Base-by-base conservation (phyloP, 1,140 invertebrate genomes). In the Spodoptera litura region DNA sequence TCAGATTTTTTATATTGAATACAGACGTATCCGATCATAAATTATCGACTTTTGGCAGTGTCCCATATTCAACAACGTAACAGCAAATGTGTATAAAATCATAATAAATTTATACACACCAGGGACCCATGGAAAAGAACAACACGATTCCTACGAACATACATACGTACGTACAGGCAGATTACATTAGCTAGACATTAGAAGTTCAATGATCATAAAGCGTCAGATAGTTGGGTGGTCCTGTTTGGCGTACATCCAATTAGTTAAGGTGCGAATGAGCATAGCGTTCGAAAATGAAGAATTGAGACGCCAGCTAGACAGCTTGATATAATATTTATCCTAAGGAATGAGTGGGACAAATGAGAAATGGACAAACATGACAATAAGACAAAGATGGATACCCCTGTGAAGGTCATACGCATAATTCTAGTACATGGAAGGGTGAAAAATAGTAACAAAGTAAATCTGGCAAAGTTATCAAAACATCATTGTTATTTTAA, bases 221-320 rank as follows among this genome's bases (percentile, higher is more conserved):
- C 78, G 80, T 79, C 81, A 83, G 75, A 78, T 85, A 82, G 78
- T 81, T 81, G 82, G 83, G 79, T 81, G 82, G 78, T 83, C 74
- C 79, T 82, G 62, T 78, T 80, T 88, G 85, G 87, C 87, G 51
- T 8, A 8, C 25, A 8, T 84, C 85, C 87, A 88, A 83, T 83
- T 81, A 82, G 73, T 79, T 76, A 85, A 87, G 83, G 81, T 88
- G 85, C 59, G 78, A 77, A 72, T 85, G 79, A 84, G 68, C 62
- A 58, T 78, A 62, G 53, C 52, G 61, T 72, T 78, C 59, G 31
- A 58, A 66, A 68, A 56, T 68, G 61, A 66, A 56, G 62, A 77
- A 77, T 68, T 78, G 56, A 72, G 79, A 80, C 62, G 55, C 53
- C 61, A 49, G 56, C 55, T 52, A 70, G 62, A 78, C 71, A 55